Evolutionary conservation across 2,797 vertebrate species (phyloP), one percentile per base, ranked within the genome.

Genomic region (Sus cebifrons): DNA sequence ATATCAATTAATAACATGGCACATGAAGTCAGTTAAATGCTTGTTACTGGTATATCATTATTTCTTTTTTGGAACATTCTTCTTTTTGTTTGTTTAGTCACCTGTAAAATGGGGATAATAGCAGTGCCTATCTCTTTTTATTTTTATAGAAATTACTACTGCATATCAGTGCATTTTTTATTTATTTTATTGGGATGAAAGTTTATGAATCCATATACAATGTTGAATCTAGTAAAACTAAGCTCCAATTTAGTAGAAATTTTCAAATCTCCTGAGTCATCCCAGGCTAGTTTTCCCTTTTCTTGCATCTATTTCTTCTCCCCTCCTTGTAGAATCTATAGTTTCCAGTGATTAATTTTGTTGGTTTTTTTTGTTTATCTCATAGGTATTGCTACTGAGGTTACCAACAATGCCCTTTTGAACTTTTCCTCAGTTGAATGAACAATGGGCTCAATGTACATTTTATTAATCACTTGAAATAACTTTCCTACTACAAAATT

Each of bases 271-370:
- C 1, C 14, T 23, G 14, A 29, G 11, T 15, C 11, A 5, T 71
- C 21, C 29, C 13, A 9, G 12, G 4, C 17, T 65, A 29, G n/a
- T 64, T 40, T 5, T 54, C 11, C 70, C 21, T 17, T 27, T 40
- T 44, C 16, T 14, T 49, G 13, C 8, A 40, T 3, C 2, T 0
- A 12, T 27, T 29, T 29, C 7, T 29, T 2, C 16, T 67, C 2
- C 17, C 13, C 1, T 56, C 16, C 77, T 32, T 78, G 49, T 4
- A 56, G 5, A 79, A 27, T 40, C 25, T 44, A 13, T 49, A 5
- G 25, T 17, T 20, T 13, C 10, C 40, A 6, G 25, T 4, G 23
- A 13, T 58, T 36, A 58, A 6, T 21, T 18, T 23, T 86, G 32
- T 32, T 32, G 32, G 2, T 32, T 32, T 32, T 32, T 29, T 44